Percentiles rank a stretch among this genome's conserved stretches.
Evolutionary conservation across 2,888 invertebrate species (phyloP).

Genomic region (Microctonus aethiopoides): DNA sequence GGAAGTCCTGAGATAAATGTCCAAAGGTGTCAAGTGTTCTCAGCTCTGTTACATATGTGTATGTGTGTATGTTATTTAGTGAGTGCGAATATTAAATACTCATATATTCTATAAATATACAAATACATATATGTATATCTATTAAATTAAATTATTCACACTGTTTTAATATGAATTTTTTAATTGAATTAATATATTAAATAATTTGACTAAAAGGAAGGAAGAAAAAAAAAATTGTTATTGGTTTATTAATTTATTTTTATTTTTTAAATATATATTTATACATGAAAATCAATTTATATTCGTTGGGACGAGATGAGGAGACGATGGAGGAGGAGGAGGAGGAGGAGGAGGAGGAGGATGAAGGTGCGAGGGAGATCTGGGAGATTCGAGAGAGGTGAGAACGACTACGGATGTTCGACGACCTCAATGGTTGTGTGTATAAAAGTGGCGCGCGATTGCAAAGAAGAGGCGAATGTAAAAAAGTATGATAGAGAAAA

Average conservation of each 20-base stretch:
- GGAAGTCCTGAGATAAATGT: constrained; percentile 17
- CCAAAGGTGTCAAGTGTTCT: constrained; percentile 5
- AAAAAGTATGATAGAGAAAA: constrained; percentile 27
- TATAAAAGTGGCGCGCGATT: constrained; percentile 16
- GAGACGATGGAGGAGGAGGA: neutral
- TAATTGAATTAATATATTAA: no score
- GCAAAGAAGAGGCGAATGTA: constrained; percentile 23
- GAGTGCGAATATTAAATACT: neutral
- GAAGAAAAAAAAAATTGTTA: no score
- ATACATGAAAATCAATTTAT: neutral
- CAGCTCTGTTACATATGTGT: neutral
- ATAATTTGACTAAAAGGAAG: no score
- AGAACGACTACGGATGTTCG: constrained; percentile 43
- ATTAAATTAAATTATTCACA: no score
- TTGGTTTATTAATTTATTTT: neutral
- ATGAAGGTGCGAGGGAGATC: constrained; percentile 34
- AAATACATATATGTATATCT: no score
- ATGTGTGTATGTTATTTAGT: neutral
- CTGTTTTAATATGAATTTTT: no score
- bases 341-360: no score
- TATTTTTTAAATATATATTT: neutral
- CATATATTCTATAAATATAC: neutral
- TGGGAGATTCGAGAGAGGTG: constrained; percentile 32
- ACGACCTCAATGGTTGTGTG: constrained; percentile 37
- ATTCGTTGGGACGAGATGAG: neutral